Conservation (phyloP, 2,113 vertebrate species). For the Orcinus orca region DNA sequence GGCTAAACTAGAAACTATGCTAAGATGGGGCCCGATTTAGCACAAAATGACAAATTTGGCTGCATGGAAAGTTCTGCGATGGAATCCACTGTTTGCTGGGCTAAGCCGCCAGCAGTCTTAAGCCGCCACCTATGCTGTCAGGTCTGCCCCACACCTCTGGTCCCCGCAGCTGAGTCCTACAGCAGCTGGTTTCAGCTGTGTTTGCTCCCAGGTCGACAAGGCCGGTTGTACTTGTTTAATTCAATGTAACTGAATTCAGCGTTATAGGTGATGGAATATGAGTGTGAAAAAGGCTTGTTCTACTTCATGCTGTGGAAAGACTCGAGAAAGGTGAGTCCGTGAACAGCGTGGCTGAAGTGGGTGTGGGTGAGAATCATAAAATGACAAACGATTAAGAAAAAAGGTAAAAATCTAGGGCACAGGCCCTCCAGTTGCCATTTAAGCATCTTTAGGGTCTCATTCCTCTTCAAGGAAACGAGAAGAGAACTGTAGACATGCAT, state of each 20-base stretch:
- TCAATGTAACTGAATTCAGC: not conserved
- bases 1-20: not conserved
- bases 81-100: not conserved
- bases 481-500: rapidly evolving
- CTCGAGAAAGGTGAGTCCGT: rapidly evolving
- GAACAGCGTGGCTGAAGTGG: not conserved
- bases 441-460: not conserved
- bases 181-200: not conserved
- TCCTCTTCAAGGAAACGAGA: not conserved
- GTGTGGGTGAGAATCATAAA: not conserved
- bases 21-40: rapidly evolving
- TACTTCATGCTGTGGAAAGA: not conserved
- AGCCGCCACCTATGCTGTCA: rapidly evolving
- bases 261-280: not conserved
- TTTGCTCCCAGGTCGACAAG: rapidly evolving
- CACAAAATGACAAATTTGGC: not conserved
- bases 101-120: not conserved
- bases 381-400: not conserved
- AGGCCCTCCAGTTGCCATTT: not conserved
- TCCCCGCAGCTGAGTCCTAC: not conserved
- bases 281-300: not conserved
- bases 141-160: not conserved
- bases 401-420: not conserved
- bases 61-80: rapidly evolving
- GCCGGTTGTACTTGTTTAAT: not conserved